Base-by-base conservation (phyloP, 92 coral and sea anemone genomes). In the Heteractis magnifica region DNA sequence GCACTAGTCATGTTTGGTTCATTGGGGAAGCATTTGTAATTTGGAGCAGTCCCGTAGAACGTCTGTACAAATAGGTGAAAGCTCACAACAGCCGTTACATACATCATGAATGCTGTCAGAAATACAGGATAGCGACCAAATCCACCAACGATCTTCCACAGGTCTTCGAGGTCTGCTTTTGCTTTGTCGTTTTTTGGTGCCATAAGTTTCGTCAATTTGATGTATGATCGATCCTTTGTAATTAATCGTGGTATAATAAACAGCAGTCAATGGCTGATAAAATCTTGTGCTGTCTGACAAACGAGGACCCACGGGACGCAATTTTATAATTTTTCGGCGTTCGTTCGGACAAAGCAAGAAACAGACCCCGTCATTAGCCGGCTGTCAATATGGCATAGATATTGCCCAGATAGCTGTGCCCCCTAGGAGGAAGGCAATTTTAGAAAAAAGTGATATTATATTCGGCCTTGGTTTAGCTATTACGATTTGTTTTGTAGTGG, bases 11-110 rank as follows among this genome's bases (percentile, higher is more conserved):
- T 52, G 52, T 81, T 81, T 18, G 26, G 49, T 11, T 56, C 77
- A 6, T 49, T 6, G 0, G 77, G 62, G 15, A 85, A 11, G 56
- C 88, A 85, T 6, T 78, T 76, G 79, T 56, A 85, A 75, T 65
- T 71, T 13, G 88, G 88, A n/a, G 88, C 78, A 18, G 88, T 49
- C 3, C 88, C 88, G 72, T 85, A 85, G 79, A 62, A 85, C 16
- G 77, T 85, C 81, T 68, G 88, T 51, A 85, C 56, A 71, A 85
- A 85, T 26, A 44, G 77, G 8, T 85, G 79, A 2, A 85, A 58
- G 77, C 48, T 11, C 20, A 78, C 71, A 9, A 77, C 79, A 8
- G 78, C 52, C 10, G 82, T 85, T 8, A 85, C 56, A 41, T 85
- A 85, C 55, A 16, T 62, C 82, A 68, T 70, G 20, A 85, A 85